A percentile compares a stretch with the other conserved stretches of the same genome.
phyloP scores from a whole-genome alignment of 23 tunicate species.

The Halocynthia aurantium region DNA sequence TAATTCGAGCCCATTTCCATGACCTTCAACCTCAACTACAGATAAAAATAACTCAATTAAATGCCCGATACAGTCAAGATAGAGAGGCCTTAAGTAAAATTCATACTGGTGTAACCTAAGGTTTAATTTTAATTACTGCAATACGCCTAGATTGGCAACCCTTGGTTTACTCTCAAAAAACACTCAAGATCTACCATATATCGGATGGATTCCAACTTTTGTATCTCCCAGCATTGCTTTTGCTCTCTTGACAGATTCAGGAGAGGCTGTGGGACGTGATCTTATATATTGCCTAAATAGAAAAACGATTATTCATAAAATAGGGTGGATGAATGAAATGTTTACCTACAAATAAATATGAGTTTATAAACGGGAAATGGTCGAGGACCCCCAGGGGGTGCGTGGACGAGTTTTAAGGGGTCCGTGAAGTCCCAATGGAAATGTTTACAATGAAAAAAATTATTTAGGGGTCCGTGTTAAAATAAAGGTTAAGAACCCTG shows the following conservation, averaged over 20 bases:
- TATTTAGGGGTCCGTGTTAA: no score
- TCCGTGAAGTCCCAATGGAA: no score
- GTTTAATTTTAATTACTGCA: background rate
- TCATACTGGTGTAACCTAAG: background rate
- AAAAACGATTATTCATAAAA: no score
- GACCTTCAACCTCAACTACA: background rate
- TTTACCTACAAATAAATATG: no score
- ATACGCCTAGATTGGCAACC: background rate
- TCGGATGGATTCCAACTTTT: constrained; percentile 67
- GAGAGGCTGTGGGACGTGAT: constrained; percentile 69
- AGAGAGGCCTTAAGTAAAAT: background rate
- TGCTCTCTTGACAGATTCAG: constrained; percentile 73
- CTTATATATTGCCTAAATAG: constrained; percentile 70
- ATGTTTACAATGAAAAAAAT: no score
- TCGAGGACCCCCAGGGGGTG: no score
- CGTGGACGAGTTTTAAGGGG: no score
- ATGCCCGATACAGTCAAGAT: background rate
- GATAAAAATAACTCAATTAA: background rate
- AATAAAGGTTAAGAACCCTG: no score
- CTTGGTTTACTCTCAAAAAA: background rate
- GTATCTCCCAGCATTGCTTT: constrained; percentile 49
- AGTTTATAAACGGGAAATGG: no score
- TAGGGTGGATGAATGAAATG: no score
- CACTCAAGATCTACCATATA: constrained; percentile 42
- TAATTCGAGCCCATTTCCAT: background rate